These are phyloP conservation scores for Acrocephalus kingi DNA, from an alignment of 2,113 vertebrate genomes.

Conservation along the genomic window DNA sequence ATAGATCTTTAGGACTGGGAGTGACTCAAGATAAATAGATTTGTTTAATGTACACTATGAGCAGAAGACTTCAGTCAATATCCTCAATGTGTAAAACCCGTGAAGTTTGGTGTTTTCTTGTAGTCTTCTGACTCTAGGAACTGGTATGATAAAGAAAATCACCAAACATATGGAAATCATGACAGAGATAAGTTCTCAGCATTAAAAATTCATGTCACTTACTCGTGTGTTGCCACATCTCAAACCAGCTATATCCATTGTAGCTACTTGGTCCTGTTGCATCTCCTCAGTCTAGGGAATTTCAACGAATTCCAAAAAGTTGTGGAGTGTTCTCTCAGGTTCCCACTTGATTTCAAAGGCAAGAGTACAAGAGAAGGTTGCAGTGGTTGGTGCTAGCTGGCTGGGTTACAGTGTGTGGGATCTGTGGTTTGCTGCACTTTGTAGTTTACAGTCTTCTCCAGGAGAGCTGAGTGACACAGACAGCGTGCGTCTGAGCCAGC, in stretches of 20 bases:
- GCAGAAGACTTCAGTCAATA: not conserved
- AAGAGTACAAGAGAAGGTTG: not conserved
- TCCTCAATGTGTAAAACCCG: not conserved
- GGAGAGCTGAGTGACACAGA: not conserved
- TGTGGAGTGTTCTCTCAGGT: not conserved
- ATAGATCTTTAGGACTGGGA: not conserved
- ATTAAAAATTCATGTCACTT: not conserved
- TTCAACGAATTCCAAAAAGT: not conserved
- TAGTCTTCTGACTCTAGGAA: not conserved
- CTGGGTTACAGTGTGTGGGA: not conserved
- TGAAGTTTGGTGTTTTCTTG: not conserved
- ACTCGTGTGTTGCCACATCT: not conserved
- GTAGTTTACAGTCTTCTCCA: not conserved
- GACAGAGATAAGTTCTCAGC: not conserved
- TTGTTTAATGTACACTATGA: not conserved
- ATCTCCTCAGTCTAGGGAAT: not conserved
- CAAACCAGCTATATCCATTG: not conserved
- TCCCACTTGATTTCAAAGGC: not conserved
- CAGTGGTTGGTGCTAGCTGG: not conserved
- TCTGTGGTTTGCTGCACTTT: constrained; percentile 7
- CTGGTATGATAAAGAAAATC: not conserved
- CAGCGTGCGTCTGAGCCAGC: not conserved
- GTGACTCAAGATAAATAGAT: not conserved
- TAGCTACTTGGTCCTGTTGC: not conserved
- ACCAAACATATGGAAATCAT: not conserved